A percentile compares a stretch with the other conserved stretches of the same genome.
These are phyloP conservation scores for Aphrocallistes beatrix DNA, from an alignment of 37 sponge, comb jelly and placozoan genomes.

Conservation along the genomic window DNA sequence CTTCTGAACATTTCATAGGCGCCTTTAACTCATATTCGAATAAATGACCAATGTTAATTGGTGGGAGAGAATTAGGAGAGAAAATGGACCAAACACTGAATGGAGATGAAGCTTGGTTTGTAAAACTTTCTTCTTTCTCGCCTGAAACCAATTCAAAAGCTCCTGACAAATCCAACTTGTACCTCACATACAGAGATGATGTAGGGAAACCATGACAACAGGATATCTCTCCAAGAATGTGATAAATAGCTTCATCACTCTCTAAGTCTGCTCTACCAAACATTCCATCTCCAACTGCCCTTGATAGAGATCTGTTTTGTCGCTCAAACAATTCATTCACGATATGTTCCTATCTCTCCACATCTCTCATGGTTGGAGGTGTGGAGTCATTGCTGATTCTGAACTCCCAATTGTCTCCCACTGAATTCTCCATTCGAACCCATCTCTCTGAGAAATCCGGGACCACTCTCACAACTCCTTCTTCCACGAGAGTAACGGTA, in stretches of 20 bases:
- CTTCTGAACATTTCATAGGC: not conserved
- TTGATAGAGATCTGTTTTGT: not conserved
- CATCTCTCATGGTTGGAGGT: not conserved
- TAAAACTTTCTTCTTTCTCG: not conserved
- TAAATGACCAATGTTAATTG: not conserved
- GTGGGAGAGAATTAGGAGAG: not conserved
- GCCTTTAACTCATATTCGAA: not conserved
- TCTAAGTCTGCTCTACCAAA: not conserved
- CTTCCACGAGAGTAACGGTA: not conserved
- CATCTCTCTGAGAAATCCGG: slow-evolving; percentile 6
- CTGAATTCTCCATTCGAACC: not conserved
- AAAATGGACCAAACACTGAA: not conserved
- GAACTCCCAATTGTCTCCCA: not conserved
- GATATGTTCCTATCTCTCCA: not conserved
- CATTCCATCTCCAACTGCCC: not conserved
- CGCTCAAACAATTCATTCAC: slow-evolving; percentile 5
- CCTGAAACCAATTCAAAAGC: not conserved
- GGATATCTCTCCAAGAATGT: slow-evolving; percentile 15
- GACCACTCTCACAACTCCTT: not conserved
- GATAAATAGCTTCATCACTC: not conserved
- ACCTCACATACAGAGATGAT: slow-evolving; percentile 12
- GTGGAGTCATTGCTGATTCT: not conserved
- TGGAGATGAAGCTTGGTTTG: not conserved
- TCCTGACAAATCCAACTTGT: not conserved
- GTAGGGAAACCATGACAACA: not conserved